Base-by-base conservation (phyloP, 2,113 vertebrate species). In the Apeltes quadracus region DNA sequence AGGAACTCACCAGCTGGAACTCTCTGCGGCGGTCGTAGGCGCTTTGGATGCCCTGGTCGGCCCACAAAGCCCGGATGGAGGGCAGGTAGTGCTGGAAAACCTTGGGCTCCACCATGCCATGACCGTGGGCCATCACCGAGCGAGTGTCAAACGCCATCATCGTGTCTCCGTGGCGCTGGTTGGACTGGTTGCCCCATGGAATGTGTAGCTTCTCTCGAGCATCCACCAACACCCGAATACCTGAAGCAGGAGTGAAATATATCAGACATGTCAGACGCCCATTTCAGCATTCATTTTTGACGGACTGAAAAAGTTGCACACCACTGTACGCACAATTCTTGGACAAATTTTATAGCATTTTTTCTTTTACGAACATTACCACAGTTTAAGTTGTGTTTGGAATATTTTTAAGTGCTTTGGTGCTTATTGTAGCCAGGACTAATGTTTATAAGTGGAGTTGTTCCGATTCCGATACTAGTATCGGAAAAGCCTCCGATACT, bases 81-180 rank as follows among this genome's bases (percentile, higher is more conserved):
- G 95, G 93, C 72, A 98, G 93, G 81, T 95, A 97, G 71, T 95
- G 93, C 16, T 94, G 81, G 57, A 99, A 99, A 0, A 97, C 90
- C 0, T 79, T 89, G 0, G 94, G 92, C 85, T 98, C 95, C 90
- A 98, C 95, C 93, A 96, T 93, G 36, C 97, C 96, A 29, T 97
- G 95, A 39, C 81, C 93, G 0, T 78, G 82, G 36, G 93, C 91
- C 68, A 93, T 89, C 15, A 92, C 90, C 0, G 96, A 93, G 0
- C 97, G 95, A 0, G 97, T 98, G 82, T 98, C 96, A n/a, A 98
- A 97, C 0, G 94, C 94, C 97, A 99, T 98, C 95, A 99, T 87
- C 54, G 85, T 93, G 51, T 97, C 94, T 1, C 97, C 97, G 0
- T 95, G 91, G 8, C 69, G 85, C 89, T 97, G 96, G 89, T 98